Base-by-base conservation (phyloP, 2,113 vertebrate species). In the Eublepharis macularius region DNA sequence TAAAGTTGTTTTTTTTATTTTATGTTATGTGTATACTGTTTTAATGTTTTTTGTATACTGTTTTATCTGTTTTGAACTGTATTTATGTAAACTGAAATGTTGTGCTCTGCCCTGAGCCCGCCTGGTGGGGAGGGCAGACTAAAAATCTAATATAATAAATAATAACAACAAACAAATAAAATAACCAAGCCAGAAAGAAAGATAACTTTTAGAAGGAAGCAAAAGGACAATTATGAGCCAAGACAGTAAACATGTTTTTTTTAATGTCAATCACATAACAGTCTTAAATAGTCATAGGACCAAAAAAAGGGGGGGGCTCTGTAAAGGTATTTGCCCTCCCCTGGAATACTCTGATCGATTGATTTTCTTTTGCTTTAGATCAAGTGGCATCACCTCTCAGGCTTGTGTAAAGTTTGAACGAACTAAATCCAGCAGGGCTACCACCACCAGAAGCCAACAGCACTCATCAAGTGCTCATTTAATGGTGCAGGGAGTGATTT, bases 391-490 rank as follows among this genome's bases (percentile, higher is more conserved):
- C 77, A 77, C 63, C 49, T 29, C 89, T 81, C 74, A 29, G 36
- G 39, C 51, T n/a, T 6, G 49, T 45, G 14, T 45, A 51, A n/a
- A 69, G 2, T 7, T 5, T 39, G 0, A 76, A n/a, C 0, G 14
- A 83, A 90, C 34, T 9, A 81, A 36, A 45, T 73, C 65, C 32
- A 81, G 0, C 0, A 1, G 66, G 26, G 36, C 13, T 81, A 65
- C 21, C 5, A 80, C n/a, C 16, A 73, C 24, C 2, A 83, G n/a
- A 13, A 88, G 21, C 34, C 82, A 57, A 8, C 17, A 86, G 34
- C 68, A 81, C 39, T 72, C n/a, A 51, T 32, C 60, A 80, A 66
- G 89, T 43, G 34, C 43, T 81, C 51, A 72, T 32, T 54, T 88
- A 83, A 77, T 0, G 1, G 19, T 77, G n/a, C 39, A 51, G 43